These are phyloP conservation scores for Caracal caracal DNA, from an alignment of 2,113 vertebrate species.

Conservation along the genomic window DNA sequence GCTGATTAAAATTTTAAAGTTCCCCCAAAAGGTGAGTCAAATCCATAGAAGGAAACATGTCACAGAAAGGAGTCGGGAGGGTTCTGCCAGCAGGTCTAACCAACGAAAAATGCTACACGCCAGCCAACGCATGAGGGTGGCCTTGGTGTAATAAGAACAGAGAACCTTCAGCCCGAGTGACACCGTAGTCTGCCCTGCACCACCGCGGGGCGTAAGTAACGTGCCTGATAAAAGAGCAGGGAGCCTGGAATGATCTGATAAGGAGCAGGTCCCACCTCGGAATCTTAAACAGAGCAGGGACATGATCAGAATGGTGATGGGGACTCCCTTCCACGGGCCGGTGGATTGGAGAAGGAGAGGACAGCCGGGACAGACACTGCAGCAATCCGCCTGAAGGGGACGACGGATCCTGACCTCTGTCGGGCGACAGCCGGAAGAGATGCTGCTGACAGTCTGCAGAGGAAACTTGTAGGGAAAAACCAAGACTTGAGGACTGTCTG, in stretches of 20 bases:
- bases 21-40: conserved; percentile 17
- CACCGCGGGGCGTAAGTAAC: rapidly evolving
- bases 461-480: neutral
- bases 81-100: neutral
- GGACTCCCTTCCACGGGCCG: rapidly evolving
- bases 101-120: rapidly evolving
- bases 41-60: neutral
- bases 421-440: neutral
- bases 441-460: neutral
- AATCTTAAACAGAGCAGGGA: neutral
- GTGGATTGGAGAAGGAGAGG: neutral
- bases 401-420: rapidly evolving
- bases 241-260: neutral
- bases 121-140: neutral
- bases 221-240: neutral
- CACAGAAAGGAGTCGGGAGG: neutral
- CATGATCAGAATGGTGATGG: neutral
- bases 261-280: neutral
- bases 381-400: too few species aligned
- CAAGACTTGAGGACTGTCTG: neutral
- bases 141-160: neutral
- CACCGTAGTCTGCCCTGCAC: neutral
- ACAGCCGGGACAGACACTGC: neutral
- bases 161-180: neutral
- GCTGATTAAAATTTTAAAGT: conserved; percentile 53